A percentile compares a stretch with the other conserved stretches of the same genome.
These are phyloP conservation scores for Blastobasis lacticolella DNA, from an alignment of 2,888 invertebrate genomes.

Conservation along the genomic window DNA sequence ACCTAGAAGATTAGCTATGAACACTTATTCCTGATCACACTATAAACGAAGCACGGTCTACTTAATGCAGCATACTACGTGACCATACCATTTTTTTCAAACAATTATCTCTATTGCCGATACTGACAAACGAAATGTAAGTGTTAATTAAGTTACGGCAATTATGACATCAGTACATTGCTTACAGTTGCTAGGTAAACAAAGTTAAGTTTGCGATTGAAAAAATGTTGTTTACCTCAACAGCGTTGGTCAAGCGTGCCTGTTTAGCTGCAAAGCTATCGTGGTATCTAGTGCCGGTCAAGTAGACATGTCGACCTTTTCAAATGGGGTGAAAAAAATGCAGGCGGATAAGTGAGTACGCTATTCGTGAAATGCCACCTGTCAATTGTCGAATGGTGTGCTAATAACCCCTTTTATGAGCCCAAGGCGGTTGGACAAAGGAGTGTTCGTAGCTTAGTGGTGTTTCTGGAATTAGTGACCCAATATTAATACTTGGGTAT, in stretches of 20 bases:
- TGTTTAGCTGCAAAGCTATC: conserved; percentile 5
- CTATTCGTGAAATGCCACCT: conserved; percentile 55
- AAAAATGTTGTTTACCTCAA: neutral
- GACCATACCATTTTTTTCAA: conserved; percentile 10
- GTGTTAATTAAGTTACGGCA: conserved; percentile 52
- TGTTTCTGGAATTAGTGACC: too few species aligned
- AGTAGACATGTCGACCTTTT: conserved; percentile 43
- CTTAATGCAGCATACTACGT: neutral
- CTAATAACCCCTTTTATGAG: conserved; percentile 30
- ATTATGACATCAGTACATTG: conserved; percentile 37
- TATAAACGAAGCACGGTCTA: conserved; percentile 1
- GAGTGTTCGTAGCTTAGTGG: conserved; percentile 1
- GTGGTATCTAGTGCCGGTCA: conserved; percentile 19
- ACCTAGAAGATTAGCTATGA: too few species aligned
- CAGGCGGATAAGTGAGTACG: conserved; percentile 25
- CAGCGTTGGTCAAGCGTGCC: neutral
- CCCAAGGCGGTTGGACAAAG: conserved; percentile 21
- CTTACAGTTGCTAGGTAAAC: conserved; percentile 26
- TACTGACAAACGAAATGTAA: conserved; percentile 35
- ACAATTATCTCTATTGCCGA: conserved; percentile 36
- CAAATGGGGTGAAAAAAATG: conserved; percentile 37
- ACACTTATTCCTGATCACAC: too few species aligned
- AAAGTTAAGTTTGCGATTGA: conserved; percentile 5
- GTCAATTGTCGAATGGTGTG: conserved; percentile 26
- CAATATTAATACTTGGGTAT: too few species aligned